Evolutionary conservation across 2,888 invertebrate species (phyloP).

Genomic region (Plagodis pulveraria): DNA sequence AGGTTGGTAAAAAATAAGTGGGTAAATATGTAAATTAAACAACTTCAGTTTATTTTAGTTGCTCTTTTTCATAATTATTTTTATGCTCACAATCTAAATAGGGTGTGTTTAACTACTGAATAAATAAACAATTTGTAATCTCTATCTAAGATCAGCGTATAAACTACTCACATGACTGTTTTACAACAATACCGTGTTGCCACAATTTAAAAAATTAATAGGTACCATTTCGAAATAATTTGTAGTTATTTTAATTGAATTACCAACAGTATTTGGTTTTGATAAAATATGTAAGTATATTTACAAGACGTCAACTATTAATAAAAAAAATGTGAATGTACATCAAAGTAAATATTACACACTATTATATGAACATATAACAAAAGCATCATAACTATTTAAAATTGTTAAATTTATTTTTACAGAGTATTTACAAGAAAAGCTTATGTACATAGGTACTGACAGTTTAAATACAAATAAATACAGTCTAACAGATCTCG

Average conservation of each 20-base stretch:
- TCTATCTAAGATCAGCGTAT: constrained; percentile 58
- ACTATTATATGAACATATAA: constrained; percentile 8
- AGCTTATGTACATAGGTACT: constrained; percentile 33
- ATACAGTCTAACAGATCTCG: constrained; percentile 69
- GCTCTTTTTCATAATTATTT: constrained; percentile 68
- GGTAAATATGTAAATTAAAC: constrained; percentile 19
- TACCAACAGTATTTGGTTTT: constrained; percentile 7
- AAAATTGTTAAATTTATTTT: constrained; percentile 3
- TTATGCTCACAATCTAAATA: constrained; percentile 81
- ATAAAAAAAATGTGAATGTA: constrained; percentile 16
- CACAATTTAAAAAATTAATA: constrained; percentile 28
- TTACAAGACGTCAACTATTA: neutral
- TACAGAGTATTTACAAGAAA: constrained; percentile 49
- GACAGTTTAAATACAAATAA: constrained; percentile 43
- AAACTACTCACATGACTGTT: constrained; percentile 45
- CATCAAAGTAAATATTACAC: constrained; percentile 11
- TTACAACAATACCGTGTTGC: constrained; percentile 38
- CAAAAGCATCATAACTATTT: too few relatives aligned
- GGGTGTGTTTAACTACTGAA: constrained; percentile 75
- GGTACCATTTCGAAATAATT: constrained; percentile 2
- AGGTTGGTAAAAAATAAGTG: too few relatives aligned
- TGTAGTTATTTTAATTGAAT: constrained; percentile 15
- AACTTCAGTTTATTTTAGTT: neutral
- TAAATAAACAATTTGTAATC: constrained; percentile 73
- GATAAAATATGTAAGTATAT: too few relatives aligned